Percentiles rank a stretch among this genome's conserved stretches.
phyloP scores from a whole-genome alignment of 1,140 invertebrate genomes.

The Mamestra configurata region DNA sequence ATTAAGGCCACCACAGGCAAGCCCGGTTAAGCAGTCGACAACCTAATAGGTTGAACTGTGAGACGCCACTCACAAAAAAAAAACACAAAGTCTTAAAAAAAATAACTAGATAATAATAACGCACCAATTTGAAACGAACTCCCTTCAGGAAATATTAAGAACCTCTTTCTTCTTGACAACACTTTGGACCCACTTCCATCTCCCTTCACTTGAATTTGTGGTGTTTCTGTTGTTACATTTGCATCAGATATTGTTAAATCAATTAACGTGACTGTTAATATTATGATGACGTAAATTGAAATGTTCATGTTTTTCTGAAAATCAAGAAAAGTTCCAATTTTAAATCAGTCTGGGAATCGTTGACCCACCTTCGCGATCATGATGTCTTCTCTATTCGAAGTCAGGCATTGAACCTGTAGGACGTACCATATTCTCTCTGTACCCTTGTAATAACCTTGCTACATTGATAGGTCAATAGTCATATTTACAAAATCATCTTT shows the following conservation, averaged over 20 bases:
- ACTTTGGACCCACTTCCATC: constrained; percentile 62
- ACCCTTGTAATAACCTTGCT: too few relatives aligned
- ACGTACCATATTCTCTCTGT: too few relatives aligned
- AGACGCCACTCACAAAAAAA: too few relatives aligned
- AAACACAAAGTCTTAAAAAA: too few relatives aligned
- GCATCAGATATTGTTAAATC: not conserved
- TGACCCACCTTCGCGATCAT: too few relatives aligned
- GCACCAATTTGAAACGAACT: constrained; percentile 89
- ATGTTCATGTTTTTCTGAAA: not conserved
- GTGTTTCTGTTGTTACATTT: not conserved
- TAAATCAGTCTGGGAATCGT: not conserved
- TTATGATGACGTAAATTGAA: not conserved
- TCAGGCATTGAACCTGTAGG: too few relatives aligned
- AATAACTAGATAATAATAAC: too few relatives aligned
- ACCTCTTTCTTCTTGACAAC: constrained; percentile 90
- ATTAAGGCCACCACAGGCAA: too few relatives aligned
- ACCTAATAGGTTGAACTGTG: too few relatives aligned
- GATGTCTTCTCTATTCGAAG: too few relatives aligned
- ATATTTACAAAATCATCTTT: not conserved
- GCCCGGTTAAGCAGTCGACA: too few relatives aligned
- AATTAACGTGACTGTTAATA: not conserved
- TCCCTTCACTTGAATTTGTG: constrained; percentile 1
- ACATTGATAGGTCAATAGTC: too few relatives aligned
- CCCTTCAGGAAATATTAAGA: constrained; percentile 93
- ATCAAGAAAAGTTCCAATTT: not conserved